Conservation (phyloP, 1,140 invertebrate species). For the Drosophila ogumai region DNA sequence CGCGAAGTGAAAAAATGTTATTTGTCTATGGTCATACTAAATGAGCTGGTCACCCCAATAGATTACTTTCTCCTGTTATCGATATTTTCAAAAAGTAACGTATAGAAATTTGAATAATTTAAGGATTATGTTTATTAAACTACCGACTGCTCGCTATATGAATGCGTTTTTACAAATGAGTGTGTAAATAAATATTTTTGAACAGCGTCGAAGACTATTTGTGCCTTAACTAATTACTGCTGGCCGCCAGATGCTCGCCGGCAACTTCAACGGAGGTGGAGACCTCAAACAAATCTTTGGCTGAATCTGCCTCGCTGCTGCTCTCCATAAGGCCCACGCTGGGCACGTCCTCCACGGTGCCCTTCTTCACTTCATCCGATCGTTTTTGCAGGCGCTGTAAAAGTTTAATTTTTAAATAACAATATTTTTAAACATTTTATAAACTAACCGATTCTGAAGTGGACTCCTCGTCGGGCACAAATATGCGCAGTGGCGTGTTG, state of each 20-base stretch:
- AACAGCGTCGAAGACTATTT: conserved; percentile 44
- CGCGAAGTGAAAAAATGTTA: background rate
- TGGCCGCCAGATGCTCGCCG: conserved; percentile 49
- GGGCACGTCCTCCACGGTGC: conserved; percentile 53
- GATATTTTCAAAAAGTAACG: background rate
- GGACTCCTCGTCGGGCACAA: conserved; percentile 86
- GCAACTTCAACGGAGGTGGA: conserved; percentile 81
- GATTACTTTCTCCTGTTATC: background rate
- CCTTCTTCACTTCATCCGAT: conserved; percentile 64
- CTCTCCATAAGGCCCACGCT: conserved; percentile 8
- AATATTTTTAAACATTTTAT: no score
- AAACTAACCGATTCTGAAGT: conserved; percentile 88
- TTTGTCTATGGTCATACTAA: background rate
- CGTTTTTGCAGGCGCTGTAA: conserved; percentile 72
- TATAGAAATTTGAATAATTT: conserved; percentile 44
- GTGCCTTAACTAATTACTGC: conserved; percentile 59
- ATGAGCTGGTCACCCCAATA: background rate
- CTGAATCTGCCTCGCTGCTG: conserved; percentile 32
- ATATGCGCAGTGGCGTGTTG: conserved; percentile 76
- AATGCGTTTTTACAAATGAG: conserved; percentile 70
- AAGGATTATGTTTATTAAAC: conserved; percentile 72
- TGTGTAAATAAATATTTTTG: conserved; percentile 62
- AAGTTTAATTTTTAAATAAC: no score
- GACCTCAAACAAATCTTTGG: conserved; percentile 73
- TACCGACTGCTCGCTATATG: conserved; percentile 72